Base-by-base conservation (phyloP, 2,888 invertebrate genomes). In the Dexiosoma caninum region DNA sequence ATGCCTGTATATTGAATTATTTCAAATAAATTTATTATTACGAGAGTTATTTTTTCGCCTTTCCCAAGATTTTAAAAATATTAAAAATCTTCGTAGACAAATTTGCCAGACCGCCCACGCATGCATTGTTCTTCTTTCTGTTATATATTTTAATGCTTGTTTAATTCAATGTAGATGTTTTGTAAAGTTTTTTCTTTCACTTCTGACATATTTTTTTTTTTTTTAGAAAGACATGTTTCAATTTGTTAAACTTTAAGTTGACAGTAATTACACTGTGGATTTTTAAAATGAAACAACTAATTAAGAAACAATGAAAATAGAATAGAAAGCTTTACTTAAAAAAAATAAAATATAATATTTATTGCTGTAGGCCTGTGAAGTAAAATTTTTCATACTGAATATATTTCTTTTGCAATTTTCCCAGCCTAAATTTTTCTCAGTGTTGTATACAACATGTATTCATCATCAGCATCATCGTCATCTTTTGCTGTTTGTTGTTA, bases 211-310 rank as follows among this genome's bases (percentile, higher is more conserved):
- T n/a, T n/a, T n/a, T n/a, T n/a, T n/a, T n/a, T n/a, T n/a, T 64
- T 35, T 46, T 6, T 16, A 23, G 21, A 19, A 59, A 19, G 42
- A 49, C 66, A 40, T 49, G 49, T 49, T 67, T 59, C 30, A 67
- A 75, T 66, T 75, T 67, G 49, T 59, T 19, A 67, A 51, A 67
- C 57, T 51, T 59, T 40, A 40, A 30, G 9, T 51, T 67, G 49
- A 59, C 40, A 44, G 27, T 30, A 49, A 49, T 40, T 57, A 75
- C 66, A 75, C 49, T 35, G 2, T 7, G 44, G 30, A 23, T 14
- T 4, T 10, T 49, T 59, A 6, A 6, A 37, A 46, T 37, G 27
- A 12, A 40, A 59, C 27, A 46, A 49, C 0, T 4, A 32, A 2
- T 23, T 44, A 23, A 16, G 6, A 23, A 12, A 14, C 2, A 9